Base-by-base conservation (phyloP, 2,888 invertebrate genomes). In the Gibbula magus region DNA sequence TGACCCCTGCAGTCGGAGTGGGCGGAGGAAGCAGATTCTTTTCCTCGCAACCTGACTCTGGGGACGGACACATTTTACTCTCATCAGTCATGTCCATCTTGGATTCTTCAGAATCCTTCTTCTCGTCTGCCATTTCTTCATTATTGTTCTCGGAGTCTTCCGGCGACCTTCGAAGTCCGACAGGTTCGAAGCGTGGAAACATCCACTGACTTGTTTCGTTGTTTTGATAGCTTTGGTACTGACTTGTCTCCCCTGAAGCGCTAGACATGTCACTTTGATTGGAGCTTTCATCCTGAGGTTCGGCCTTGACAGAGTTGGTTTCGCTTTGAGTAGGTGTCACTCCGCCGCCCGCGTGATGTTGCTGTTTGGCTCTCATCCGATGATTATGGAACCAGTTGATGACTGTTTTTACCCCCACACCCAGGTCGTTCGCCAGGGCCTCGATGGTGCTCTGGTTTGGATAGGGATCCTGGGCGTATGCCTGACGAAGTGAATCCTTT, bases 371-470 rank as follows among this genome's bases (percentile, higher is more conserved):
- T 84, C 99, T 95, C 98, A 99, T 99, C 89, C 99, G 96, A 93
- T 99, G 99, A 93, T 99, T 99, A 94, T 99, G 99, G 95, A 99
- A 99, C 99, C 99, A 99, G 93, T 99, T 99, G 82, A 98, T 98
- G 90, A 99, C 99, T 78, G 99, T 99, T 87, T 99, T 95, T 76
- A 98, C 96, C 7, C 98, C 97, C 56, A 99, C 94, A 10, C 96
- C 96, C 79, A 99, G 94, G 93, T 98, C 98, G 45, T 95, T 95
- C 45, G 99, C 98, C 81, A 99, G 94, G 91, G 98, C 98, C 92
- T 99, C 99, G 86, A 99, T 98, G 80, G 98, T 98, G 32, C 97
- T 96, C 90, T 98, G 96, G 93, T 97, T 98, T 0, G 99, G 99
- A 93, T 99, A 99, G 0, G 99, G 98, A 92, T 99, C 99, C 76